Base-by-base conservation (phyloP, 1,140 invertebrate genomes). In the Formica exsecta region DNA sequence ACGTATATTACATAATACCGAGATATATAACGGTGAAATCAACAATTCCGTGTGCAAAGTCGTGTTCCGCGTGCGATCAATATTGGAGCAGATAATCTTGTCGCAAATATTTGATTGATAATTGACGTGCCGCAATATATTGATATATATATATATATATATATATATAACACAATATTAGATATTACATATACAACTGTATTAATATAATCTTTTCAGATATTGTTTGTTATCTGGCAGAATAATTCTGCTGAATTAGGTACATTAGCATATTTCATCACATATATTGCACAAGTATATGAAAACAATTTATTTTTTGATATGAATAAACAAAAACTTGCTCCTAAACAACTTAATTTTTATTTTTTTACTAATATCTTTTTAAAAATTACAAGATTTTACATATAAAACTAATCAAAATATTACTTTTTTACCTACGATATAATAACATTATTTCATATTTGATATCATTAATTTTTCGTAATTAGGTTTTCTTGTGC, bases 241-340 rank as follows among this genome's bases (percentile, higher is more conserved):
- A 79, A 66, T 44, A 51, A 85, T 77, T 84, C 57, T 44, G 54
- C 71, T 19, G 41, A 38, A 48, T 73, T 83, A 73, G 84, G 51
- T 85, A 85, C 75, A 85, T 85, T 38, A 66, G 61, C 48, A 48
- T 74, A 73, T 25, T 61, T 73, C 13, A 74, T 36, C 51, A 36
- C 51, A 36, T 73, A 61, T 38, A 59, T 59, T 80, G 75, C 48
- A 79, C 41, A 59, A 48, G 4, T 80, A 68, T 41, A 7, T 36
- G 32, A 64, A 76, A 62, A 61, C 13, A 25, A 59, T 59, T 32
- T 29, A 29, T 29, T 44, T 41, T 29, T 77, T 32, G 5, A 48
- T 48, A 65, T 48, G 4, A n/a, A 32, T 65, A 1, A 64, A 77
- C 16, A 36, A 51, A 29, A 51, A 13, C 25, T 41, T 8, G 32